Percentiles rank a stretch among this genome's conserved stretches.
phyloP scores from a whole-genome alignment of 2,113 vertebrate species.

The Montifringilla adamsi region DNA sequence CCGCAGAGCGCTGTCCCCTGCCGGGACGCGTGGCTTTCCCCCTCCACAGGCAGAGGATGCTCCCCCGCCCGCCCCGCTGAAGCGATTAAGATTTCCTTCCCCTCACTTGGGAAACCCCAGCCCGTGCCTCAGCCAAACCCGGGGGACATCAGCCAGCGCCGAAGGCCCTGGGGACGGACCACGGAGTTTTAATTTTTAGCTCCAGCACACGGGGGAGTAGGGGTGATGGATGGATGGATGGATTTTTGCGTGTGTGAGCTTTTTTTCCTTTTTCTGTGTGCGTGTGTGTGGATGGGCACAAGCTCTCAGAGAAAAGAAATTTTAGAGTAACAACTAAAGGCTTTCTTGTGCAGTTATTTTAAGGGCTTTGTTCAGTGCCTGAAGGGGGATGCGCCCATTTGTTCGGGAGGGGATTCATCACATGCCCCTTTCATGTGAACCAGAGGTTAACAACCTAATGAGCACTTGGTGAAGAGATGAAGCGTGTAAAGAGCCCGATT shows the following conservation, averaged over 20 bases:
- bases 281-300: constrained; percentile 33
- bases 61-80: neutral
- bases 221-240: neutral
- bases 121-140: neutral
- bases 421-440: constrained; percentile 80
- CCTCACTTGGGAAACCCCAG: neutral
- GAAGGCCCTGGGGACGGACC: neutral
- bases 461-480: constrained; percentile 81
- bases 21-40: neutral
- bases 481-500: constrained; percentile 83
- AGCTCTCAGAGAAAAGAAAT: constrained; percentile 62
- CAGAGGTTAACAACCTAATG: constrained; percentile 87
- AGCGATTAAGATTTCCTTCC: neutral
- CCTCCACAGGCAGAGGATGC: neutral
- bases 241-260: neutral
- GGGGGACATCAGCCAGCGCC: neutral
- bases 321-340: constrained; percentile 73
- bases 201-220: neutral
- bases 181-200: neutral
- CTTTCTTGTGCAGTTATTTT: constrained; percentile 76
- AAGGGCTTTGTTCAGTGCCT: constrained; percentile 76
- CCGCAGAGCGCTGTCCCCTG: neutral
- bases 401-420: constrained; percentile 72
- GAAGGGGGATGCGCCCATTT: constrained; percentile 79
- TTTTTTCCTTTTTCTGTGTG: neutral